Conservation (phyloP, 2,797 vertebrate species). For the Alosa sapidissima region DNA sequence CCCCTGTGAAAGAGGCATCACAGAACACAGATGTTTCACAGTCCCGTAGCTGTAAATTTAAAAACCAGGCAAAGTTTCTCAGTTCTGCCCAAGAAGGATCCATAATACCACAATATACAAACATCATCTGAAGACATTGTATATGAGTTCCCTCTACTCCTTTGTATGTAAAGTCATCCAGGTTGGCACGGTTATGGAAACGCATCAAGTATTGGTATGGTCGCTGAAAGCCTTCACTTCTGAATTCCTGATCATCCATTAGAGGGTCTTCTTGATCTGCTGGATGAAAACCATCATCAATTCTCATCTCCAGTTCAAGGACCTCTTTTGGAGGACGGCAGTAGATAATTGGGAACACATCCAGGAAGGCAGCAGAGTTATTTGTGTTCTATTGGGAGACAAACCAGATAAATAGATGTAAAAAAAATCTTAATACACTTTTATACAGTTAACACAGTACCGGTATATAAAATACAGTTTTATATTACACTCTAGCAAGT, state of each 20-base stretch:
- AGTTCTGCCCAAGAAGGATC: constrained; percentile 95
- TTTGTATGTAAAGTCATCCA: constrained; percentile 80
- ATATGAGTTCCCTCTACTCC: constrained; percentile 79
- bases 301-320: constrained; percentile 71
- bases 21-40: constrained; percentile 92
- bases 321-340: constrained; percentile 92
- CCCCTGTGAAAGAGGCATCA: constrained; percentile 71
- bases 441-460: too few species aligned
- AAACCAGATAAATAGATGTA: not conserved
- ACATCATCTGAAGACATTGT: constrained; percentile 87
- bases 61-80: constrained; percentile 88
- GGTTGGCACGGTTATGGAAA: constrained; percentile 69
- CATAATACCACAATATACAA: constrained; percentile 85
- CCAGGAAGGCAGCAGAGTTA: constrained; percentile 70
- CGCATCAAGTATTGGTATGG: constrained; percentile 90
- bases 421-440: too few species aligned
- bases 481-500: not conserved
- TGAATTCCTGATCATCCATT: constrained; percentile 85
- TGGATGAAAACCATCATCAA: constrained; percentile 39
- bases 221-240: constrained; percentile 86
- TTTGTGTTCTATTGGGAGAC: constrained; percentile 62
- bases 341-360: constrained; percentile 87
- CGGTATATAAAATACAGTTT: not conserved
- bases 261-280: constrained; percentile 67
- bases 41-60: constrained; percentile 87